A percentile compares a stretch with the other conserved stretches of the same genome.
These are phyloP conservation scores for Euphydryas editha DNA, from an alignment of 2,888 invertebrate genomes.

Conservation along the genomic window DNA sequence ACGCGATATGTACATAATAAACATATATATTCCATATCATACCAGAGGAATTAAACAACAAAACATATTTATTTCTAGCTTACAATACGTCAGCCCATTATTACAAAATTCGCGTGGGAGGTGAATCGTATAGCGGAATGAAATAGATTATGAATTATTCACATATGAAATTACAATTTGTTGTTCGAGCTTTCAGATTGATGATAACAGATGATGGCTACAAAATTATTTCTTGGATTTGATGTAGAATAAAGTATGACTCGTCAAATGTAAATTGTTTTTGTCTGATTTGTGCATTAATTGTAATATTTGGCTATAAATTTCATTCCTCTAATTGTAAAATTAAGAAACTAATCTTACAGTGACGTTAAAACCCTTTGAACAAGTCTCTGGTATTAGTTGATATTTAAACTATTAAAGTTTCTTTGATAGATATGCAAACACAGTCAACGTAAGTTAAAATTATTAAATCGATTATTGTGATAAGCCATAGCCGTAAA, in stretches of 20 bases:
- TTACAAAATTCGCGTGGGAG: background rate
- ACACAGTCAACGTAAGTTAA: no score
- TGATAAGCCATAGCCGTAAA: no score
- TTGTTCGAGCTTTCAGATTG: slow-evolving; percentile 27
- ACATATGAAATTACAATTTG: slow-evolving; percentile 38
- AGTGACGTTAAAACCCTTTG: no score
- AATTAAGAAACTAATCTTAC: no score
- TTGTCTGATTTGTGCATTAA: background rate
- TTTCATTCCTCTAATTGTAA: no score
- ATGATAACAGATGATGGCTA: slow-evolving; percentile 7
- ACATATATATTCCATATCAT: background rate
- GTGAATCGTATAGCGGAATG: background rate
- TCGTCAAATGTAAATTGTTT: background rate
- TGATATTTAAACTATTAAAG: no score
- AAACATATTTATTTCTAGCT: background rate
- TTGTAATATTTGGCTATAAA: background rate
- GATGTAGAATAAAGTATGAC: background rate
- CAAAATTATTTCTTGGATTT: background rate
- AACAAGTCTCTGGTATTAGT: no score
- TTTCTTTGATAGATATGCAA: no score
- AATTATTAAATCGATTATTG: no score
- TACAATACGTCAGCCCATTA: background rate
- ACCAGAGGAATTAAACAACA: background rate
- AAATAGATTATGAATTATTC: slow-evolving; percentile 41
- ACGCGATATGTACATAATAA: background rate